Base-by-base conservation (phyloP, 2,113 vertebrate genomes). In the Cnemophilus loriae region DNA sequence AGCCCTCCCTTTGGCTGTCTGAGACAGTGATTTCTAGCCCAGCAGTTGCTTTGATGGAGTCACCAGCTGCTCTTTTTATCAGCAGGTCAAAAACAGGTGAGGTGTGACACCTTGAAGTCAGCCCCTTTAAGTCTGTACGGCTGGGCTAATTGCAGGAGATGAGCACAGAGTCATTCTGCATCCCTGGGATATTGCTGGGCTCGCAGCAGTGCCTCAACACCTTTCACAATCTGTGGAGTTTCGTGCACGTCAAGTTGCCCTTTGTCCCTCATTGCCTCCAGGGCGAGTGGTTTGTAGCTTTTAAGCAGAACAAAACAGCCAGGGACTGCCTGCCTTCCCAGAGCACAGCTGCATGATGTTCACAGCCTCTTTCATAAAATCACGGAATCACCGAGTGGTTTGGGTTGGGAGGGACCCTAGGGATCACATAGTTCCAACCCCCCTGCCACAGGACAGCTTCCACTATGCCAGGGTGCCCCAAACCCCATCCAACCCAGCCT, bases 321-420 rank as follows among this genome's bases (percentile, higher is more conserved):
- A 15, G 46, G 28, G 10, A 12, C 5, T 3, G 4, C 10, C 13
- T 27, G 37, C 11, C 30, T 64, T 55, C 64, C 71, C 55, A 46
- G 13, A 23, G 8, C 50, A 56, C 2, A 8, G 1, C 37, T 65
- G 39, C 14, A 6, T 0, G 3, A 18, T 1, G 6, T 8, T 19
- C 79, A 19, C 10, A 20, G 14, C 6, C 8, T 47, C 30, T 35
- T 35, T 16, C 5, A 10, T 16, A 46, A 60, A 52, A 52, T 19
- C 18, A 18, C 1, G 13, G 16, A 39, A 27, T 44, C 10, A 1
- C 3, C 16, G 14, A 52, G 24, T 18, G 24, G 5, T 22, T 68
- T 52, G 8, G 10, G 6, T 4, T 47, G 53, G 46, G 77, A 39
- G 32, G 12, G 15, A 39, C 15, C 69, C 33, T 2, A 14, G 32